phyloP scores from a whole-genome alignment of 2,797 vertebrate genomes.

The Danio aesculapii region DNA sequence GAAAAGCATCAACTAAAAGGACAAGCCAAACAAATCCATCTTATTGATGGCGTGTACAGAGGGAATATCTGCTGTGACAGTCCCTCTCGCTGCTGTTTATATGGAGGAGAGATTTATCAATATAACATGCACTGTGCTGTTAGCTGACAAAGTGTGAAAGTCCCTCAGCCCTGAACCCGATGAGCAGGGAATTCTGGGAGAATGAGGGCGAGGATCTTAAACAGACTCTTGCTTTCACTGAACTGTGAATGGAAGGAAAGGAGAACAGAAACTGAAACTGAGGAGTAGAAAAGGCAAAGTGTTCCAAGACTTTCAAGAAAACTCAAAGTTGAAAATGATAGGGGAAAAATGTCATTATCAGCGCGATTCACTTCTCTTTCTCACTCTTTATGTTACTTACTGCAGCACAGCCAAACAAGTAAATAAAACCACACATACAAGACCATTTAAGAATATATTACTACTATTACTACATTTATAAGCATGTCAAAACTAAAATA shows the following conservation, averaged over 20 bases:
- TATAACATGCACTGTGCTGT: constrained; percentile 63
- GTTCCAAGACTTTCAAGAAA: background rate
- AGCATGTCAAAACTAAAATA: too few relatives aligned
- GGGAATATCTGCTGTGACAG: constrained; percentile 65
- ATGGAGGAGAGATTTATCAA: constrained; percentile 70
- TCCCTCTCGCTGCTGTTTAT: constrained; percentile 60
- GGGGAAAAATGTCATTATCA: background rate
- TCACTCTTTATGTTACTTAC: too few relatives aligned
- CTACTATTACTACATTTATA: too few relatives aligned
- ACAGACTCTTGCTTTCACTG: constrained; percentile 31
- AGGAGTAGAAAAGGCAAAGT: background rate
- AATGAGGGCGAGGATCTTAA: constrained; percentile 43
- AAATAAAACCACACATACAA: too few relatives aligned
- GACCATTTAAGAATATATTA: too few relatives aligned
- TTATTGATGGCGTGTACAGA: constrained; percentile 64
- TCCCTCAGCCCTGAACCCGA: constrained; percentile 44
- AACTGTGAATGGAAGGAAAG: constrained; percentile 42
- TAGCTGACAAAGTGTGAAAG: constrained; percentile 63
- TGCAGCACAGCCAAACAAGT: too few relatives aligned
- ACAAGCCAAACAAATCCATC: constrained; percentile 68
- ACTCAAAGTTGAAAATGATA: background rate
- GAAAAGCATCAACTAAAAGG: constrained; percentile 51
- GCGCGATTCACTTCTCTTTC: too few relatives aligned
- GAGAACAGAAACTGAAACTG: constrained; percentile 7
- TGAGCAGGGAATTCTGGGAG: constrained; percentile 29